phyloP scores from a whole-genome alignment of 53 echinoderm and acorn worm genomes.

The Luidia sarsii region DNA sequence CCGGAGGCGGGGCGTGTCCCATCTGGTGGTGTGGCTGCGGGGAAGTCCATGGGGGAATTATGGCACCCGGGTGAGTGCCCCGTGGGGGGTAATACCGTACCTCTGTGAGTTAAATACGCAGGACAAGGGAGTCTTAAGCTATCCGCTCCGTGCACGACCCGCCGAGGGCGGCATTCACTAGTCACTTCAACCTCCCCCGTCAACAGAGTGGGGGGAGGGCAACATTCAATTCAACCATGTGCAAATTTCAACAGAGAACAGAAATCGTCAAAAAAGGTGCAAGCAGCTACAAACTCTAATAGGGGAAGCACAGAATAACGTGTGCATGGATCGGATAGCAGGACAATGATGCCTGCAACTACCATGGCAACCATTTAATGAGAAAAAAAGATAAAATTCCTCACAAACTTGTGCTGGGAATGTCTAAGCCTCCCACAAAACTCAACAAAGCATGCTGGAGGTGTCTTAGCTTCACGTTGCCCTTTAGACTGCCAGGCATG shows the following conservation, averaged over 20 bases:
- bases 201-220: no score
- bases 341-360: neutral
- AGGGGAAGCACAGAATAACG: neutral
- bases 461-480: no score
- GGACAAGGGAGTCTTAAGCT: slow-evolving; percentile 57
- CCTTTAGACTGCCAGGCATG: no score
- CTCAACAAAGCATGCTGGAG: no score
- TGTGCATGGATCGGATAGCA: slow-evolving; percentile 31
- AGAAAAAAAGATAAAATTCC: no score
- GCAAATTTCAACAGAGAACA: no score
- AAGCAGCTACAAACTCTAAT: neutral
- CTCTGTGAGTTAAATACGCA: slow-evolving; percentile 55
- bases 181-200: no score
- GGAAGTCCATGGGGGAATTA: slow-evolving; percentile 64
- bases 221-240: no score
- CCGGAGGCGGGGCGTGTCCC: slow-evolving; percentile 7
- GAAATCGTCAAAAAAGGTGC: no score
- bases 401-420: no score
- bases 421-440: no score
- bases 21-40: slow-evolving; percentile 32
- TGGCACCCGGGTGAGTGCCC: slow-evolving; percentile 70
- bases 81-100: slow-evolving; percentile 57
- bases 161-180: neutral
- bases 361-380: no score
- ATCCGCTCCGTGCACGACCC: slow-evolving; percentile 36